These are phyloP conservation scores for Notothenia rossii DNA, from an alignment of 2,113 vertebrate species.

Conservation along the genomic window DNA sequence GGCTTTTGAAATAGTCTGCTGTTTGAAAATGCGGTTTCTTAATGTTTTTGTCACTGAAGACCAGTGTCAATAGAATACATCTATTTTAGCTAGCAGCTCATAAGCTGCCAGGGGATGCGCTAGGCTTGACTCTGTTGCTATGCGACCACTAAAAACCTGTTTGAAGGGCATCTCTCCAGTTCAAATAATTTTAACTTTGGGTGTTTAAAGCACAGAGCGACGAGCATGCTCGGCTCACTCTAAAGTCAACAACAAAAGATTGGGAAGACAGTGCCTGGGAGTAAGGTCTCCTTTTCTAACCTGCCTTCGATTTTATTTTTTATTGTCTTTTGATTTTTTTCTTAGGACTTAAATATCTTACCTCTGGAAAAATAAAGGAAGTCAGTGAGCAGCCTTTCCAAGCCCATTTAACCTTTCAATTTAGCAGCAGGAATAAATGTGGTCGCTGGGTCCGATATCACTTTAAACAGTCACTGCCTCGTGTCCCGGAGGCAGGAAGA, in stretches of 20 bases:
- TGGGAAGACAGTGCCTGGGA: conserved; percentile 38
- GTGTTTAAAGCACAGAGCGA: conserved; percentile 40
- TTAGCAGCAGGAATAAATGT: conserved; percentile 78
- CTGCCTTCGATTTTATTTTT: conserved; percentile 4
- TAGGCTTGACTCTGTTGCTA: conserved; percentile 70
- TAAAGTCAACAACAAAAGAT: conserved; percentile 48
- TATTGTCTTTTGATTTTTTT: conserved; percentile 5
- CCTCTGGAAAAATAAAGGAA: conserved; percentile 54
- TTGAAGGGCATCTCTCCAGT: conserved; percentile 58
- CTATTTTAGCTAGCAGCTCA: conserved; percentile 57
- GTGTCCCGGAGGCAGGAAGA: conserved; percentile 58
- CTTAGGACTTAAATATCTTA: conserved; percentile 39
- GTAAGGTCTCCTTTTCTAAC: conserved; percentile 7
- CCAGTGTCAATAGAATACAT: conserved; percentile 53
- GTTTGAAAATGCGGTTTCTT: conserved; percentile 55
- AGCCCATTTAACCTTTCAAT: conserved; percentile 80
- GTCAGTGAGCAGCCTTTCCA: conserved; percentile 53
- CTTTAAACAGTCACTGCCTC: conserved; percentile 69
- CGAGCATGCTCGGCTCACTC: conserved; percentile 5
- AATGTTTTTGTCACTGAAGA: conserved; percentile 52
- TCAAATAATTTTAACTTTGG: conserved; percentile 65
- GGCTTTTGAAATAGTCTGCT: conserved; percentile 60
- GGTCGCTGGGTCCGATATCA: conserved; percentile 63
- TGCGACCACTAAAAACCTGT: conserved; percentile 66
- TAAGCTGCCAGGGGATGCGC: conserved; percentile 44